Percentiles rank a stretch among this genome's conserved stretches.
Evolutionary conservation across 2,113 vertebrate genomes (phyloP).

Genomic region (Lepus americanus): DNA sequence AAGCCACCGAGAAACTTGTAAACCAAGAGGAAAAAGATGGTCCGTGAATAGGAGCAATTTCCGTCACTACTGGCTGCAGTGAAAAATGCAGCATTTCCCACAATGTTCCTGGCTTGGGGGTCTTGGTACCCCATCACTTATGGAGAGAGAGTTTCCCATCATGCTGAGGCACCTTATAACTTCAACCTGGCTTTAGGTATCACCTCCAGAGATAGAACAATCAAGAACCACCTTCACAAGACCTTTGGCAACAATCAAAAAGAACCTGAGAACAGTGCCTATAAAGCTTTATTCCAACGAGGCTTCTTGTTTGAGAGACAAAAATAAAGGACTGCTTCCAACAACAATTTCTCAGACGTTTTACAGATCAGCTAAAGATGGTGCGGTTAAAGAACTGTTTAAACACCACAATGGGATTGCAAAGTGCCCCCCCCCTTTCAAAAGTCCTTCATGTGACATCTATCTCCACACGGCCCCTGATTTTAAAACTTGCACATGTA

Average conservation of each 20-base stretch:
- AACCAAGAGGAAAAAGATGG: background rate
- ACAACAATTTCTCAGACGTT: conserved; percentile 71
- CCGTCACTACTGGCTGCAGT: background rate
- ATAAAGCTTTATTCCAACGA: conserved; percentile 27
- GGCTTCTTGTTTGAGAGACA: conserved; percentile 46
- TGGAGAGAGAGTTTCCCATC: background rate
- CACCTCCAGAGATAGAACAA: background rate
- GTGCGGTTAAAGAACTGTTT: conserved; percentile 80
- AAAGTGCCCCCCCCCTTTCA: conserved; percentile 77
- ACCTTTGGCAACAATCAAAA: background rate
- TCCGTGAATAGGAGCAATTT: background rate
- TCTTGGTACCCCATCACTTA: background rate
- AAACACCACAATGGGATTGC: conserved; percentile 76
- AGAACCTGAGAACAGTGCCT: background rate
- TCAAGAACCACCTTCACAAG: background rate
- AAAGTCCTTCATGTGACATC: conserved; percentile 90
- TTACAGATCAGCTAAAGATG: conserved; percentile 58
- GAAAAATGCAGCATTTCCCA: background rate
- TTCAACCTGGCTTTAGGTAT: background rate
- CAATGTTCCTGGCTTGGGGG: background rate
- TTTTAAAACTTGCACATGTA: conserved; percentile 88
- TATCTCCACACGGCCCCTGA: conserved; percentile 85
- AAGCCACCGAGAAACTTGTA: background rate
- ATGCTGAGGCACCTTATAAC: fast-evolving
- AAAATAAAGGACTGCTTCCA: conserved; percentile 72